Base-by-base conservation (phyloP, 2,888 invertebrate genomes). In the Acheta domesticus region DNA sequence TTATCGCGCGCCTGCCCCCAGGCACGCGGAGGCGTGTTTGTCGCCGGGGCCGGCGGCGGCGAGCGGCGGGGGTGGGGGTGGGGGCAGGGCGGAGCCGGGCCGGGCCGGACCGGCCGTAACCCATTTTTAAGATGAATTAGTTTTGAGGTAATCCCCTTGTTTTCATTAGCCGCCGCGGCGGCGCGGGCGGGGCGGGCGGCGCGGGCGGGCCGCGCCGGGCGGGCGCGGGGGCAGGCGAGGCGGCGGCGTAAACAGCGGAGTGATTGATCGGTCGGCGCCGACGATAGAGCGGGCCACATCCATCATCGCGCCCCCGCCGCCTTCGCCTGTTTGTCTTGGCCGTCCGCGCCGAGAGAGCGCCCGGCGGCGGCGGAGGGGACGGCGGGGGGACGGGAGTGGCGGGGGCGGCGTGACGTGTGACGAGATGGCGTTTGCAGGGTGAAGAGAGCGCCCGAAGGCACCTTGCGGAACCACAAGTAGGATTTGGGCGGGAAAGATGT, bases 221-320 rank as follows among this genome's bases (percentile, higher is more conserved):
- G 81, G 75, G 20, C 78, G 77, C 20, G 80, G 77, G 49, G 49
- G 75, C 21, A 21, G 73, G 74, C 75, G 73, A 1, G 78, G 79
- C 74, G 75, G 21, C 48, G 49, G 21, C 20, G 62, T n/a, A 62
- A 62, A 62, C 62, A 62, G 62, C 62, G 62, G 62, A 62, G 62
- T 62, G 62, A 62, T 62, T 62, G 62, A 62, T 62, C 62, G 62
- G 62, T 14, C 62, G 16, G 14, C 62, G 14, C 62, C 62, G 62
- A 14, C 62, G 62, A 62, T 62, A 62, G 62, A 62, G 62, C 62
- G n/a, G 62, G 16, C n/a, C 62, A 62, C 62, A 62, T 62, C 62
- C 62, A 62, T 62, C 62, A 62, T 62, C 62, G 62, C n/a, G 62
- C 62, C 62, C 14, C 62, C 8, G 16, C n/a, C 62, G 14, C 62